phyloP scores from a whole-genome alignment of 37 sponge, comb jelly and placozoan genomes.

The Aphrocallistes beatrix region DNA sequence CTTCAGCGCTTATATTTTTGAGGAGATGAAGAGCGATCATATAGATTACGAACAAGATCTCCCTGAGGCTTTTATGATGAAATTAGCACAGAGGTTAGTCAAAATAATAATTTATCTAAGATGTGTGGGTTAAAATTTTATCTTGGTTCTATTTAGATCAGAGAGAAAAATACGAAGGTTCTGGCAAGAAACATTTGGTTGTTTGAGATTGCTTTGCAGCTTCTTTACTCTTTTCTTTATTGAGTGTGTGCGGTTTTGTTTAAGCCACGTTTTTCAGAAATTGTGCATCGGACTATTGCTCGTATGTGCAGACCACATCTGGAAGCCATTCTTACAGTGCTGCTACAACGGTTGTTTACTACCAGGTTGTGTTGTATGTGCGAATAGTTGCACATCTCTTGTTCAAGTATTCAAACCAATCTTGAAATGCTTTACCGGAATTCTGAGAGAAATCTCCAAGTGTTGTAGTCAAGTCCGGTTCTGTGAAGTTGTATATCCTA shows the following conservation, averaged over 20 bases:
- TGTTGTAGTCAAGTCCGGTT: not conserved
- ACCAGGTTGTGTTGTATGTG: not conserved
- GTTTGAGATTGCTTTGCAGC: not conserved
- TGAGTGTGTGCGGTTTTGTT: not conserved
- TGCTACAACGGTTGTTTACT: conserved; percentile 11
- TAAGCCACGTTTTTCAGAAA: conserved; percentile 1
- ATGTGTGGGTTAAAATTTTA: not conserved
- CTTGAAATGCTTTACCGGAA: not conserved
- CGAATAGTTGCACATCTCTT: not conserved
- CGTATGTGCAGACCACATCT: not conserved
- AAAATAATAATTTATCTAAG: not conserved
- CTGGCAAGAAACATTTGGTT: not conserved
- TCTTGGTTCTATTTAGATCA: not conserved
- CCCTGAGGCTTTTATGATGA: not conserved
- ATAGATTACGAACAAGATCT: not conserved
- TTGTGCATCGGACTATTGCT: not conserved
- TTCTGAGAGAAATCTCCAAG: not conserved
- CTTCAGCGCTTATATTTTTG: conserved; percentile 2
- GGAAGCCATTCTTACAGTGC: not conserved
- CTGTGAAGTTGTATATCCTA: not conserved
- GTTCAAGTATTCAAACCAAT: not conserved
- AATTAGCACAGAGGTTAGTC: not conserved
- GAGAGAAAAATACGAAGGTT: conserved; percentile 11
- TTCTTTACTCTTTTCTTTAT: conserved; percentile 8
- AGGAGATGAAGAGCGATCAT: not conserved